Conservation (phyloP, 30 jellyfish, hydroid and myxozoan species). For the Aurelia sp. region DNA sequence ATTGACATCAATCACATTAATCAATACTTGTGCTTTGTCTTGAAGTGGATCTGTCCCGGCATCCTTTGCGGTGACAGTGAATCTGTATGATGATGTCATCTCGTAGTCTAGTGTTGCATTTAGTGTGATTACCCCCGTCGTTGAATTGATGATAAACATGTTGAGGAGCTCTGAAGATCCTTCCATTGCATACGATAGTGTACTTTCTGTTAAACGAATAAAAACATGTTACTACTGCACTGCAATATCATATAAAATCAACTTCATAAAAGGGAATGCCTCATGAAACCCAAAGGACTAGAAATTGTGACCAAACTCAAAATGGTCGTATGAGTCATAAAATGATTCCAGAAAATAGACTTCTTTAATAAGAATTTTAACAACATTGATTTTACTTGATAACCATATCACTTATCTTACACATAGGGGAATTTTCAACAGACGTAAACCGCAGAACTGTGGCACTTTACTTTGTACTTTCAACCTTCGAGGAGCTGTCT, state of each 20-base stretch:
- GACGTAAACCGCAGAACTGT: too few relatives aligned
- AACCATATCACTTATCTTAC: too few relatives aligned
- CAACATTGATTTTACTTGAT: too few relatives aligned
- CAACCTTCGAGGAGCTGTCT: too few relatives aligned
- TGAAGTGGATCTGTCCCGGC: conserved; percentile 72
- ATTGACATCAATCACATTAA: conserved; percentile 85
- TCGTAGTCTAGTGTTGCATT: conserved; percentile 80
- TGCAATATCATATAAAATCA: not conserved
- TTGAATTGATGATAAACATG: conserved; percentile 51
- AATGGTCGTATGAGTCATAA: too few relatives aligned
- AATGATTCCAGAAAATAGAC: too few relatives aligned
- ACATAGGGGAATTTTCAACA: too few relatives aligned
- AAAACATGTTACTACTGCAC: not conserved
- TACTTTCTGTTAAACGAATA: conserved; percentile 34
- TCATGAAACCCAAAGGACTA: too few relatives aligned
- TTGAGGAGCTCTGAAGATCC: conserved; percentile 8
- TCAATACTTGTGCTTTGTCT: conserved; percentile 68
- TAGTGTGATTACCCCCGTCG: conserved; percentile 72
- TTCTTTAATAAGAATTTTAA: too few relatives aligned
- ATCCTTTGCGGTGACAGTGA: conserved; percentile 81
- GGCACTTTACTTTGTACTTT: too few relatives aligned
- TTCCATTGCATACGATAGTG: conserved; percentile 41
- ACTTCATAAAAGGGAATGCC: too few relatives aligned
- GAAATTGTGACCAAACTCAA: too few relatives aligned
- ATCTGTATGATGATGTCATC: conserved; percentile 42